Evolutionary conservation across 2,797 vertebrate species (phyloP).

Genomic region (Bucorvus abyssinicus): DNA sequence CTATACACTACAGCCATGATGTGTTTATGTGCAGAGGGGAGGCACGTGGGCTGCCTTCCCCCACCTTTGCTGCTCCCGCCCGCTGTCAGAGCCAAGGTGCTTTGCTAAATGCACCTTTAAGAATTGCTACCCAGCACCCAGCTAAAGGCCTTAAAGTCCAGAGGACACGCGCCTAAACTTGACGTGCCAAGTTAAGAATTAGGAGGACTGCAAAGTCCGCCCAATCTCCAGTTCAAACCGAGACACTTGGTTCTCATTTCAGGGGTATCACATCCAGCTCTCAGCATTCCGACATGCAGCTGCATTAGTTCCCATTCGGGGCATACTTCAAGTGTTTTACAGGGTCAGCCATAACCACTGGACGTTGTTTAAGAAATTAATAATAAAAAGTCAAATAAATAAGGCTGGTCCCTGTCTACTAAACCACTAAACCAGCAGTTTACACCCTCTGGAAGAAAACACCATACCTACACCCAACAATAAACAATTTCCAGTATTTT

Average conservation of each 20-base stretch:
- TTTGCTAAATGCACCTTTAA: not conserved
- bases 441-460: not conserved
- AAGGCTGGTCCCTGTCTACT: not conserved
- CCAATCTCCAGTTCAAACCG: not conserved
- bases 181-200: not conserved
- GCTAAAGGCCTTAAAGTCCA: not conserved
- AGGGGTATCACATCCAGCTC: not conserved
- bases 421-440: not conserved
- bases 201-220: not conserved
- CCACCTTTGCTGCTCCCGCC: rapidly evolving
- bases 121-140: not conserved
- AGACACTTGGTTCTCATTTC: not conserved
- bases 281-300: rapidly evolving
- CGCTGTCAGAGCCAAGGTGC: not conserved
- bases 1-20: rapidly evolving
- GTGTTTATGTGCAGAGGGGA: rapidly evolving
- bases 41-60: rapidly evolving
- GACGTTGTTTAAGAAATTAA: not conserved
- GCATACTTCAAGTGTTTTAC: not conserved
- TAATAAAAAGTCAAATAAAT: not conserved
- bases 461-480: not conserved
- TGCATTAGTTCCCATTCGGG: not conserved
- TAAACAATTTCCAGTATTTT: not conserved
- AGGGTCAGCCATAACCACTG: not conserved
- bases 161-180: not conserved